Conservation (phyloP, 2,113 vertebrate species). For the Lichenostomus cassidix region DNA sequence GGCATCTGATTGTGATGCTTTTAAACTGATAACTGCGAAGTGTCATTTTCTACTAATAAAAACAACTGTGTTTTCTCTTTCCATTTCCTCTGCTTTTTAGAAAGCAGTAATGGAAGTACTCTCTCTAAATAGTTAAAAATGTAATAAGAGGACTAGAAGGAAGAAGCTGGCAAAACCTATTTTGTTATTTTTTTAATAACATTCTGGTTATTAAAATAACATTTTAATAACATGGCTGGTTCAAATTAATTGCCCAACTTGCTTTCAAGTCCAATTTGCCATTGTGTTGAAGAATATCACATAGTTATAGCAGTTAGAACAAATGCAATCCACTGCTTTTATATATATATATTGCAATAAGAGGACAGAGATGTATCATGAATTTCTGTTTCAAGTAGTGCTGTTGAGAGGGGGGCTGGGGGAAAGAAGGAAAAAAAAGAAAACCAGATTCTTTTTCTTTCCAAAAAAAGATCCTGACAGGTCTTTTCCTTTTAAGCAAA, state of each 20-base stretch:
- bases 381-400: not conserved
- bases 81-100: conserved; percentile 27
- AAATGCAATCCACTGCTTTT: not conserved
- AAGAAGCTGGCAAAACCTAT: not conserved
- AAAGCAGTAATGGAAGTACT: not conserved
- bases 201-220: not conserved
- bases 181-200: not conserved
- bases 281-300: not conserved
- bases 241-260: conserved; percentile 6
- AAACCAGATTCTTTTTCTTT: not conserved
- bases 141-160: not conserved
- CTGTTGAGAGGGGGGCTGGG: not conserved
- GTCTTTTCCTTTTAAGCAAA: not conserved
- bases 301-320: not conserved
- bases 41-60: conserved; percentile 59
- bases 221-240: not conserved
- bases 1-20: conserved; percentile 66
- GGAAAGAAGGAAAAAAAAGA: not conserved
- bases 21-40: conserved; percentile 61
- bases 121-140: conserved; percentile 43
- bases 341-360: not conserved
- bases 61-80: conserved; percentile 24
- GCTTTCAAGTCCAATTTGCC: not conserved
- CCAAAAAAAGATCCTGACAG: not conserved
- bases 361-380: not conserved